Conservation (phyloP, 2,797 vertebrate species). For the Thaleichthys pacificus region DNA sequence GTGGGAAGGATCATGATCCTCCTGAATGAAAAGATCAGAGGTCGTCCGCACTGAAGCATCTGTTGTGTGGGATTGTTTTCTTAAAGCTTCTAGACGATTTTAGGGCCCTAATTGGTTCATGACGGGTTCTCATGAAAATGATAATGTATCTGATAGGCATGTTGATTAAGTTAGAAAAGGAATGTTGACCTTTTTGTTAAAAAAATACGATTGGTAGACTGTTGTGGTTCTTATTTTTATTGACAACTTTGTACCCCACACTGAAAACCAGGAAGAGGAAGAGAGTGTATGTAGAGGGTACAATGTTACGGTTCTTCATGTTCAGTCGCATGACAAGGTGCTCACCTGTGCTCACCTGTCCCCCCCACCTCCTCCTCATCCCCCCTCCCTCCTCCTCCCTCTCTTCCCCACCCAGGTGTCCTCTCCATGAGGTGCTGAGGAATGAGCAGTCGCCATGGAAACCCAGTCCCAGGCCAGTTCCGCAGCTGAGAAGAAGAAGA, state of each 20-base stretch:
- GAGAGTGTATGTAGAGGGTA: no score
- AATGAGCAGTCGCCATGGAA: slow-evolving; percentile 97
- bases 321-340: background rate
- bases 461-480: slow-evolving; percentile 94
- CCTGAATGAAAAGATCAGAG: slow-evolving; percentile 12
- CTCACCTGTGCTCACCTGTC: slow-evolving; percentile 24
- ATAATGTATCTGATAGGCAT: background rate
- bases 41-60: slow-evolving; percentile 33
- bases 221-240: background rate
- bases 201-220: background rate
- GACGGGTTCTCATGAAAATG: background rate
- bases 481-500: slow-evolving; percentile 93
- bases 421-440: slow-evolving; percentile 85
- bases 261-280: no score
- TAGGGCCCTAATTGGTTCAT: background rate
- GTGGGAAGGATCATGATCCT: slow-evolving; percentile 49
- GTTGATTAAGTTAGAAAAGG: background rate
- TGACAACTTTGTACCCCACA: no score
- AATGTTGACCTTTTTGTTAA: background rate
- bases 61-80: slow-evolving; percentile 17
- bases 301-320: no score
- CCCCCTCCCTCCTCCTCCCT: slow-evolving; percentile 47
- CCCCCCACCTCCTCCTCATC: slow-evolving; percentile 52
- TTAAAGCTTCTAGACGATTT: slow-evolving; percentile 34
- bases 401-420: slow-evolving; percentile 71